Conservation (phyloP, 2,888 invertebrate genomes). For the Formica aserva region DNA sequence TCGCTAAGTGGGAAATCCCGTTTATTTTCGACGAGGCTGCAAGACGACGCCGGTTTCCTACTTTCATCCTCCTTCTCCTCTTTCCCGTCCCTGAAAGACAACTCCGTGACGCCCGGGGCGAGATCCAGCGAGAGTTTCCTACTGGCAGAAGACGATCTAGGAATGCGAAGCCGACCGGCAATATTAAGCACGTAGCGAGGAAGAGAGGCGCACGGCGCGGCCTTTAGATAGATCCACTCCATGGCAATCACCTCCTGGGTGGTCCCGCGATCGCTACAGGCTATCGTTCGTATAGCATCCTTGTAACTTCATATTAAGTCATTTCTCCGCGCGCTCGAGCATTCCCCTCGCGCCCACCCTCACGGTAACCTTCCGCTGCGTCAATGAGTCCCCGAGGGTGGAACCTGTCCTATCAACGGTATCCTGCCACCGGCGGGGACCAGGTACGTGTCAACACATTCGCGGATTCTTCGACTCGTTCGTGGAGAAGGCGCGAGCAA, state of each 20-base stretch:
- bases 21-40: conserved; percentile 9
- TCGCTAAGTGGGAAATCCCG: conserved; percentile 4
- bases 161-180: conserved; percentile 73
- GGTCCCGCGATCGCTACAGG: conserved; percentile 80
- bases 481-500: conserved; percentile 16
- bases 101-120: conserved; percentile 52
- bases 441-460: conserved; percentile 55
- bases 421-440: conserved; percentile 23
- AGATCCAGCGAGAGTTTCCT: conserved; percentile 64
- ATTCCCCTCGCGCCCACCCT: conserved; percentile 33
- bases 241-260: conserved; percentile 83
- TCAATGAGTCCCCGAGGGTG: conserved; percentile 67
- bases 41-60: neutral
- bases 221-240: conserved; percentile 77
- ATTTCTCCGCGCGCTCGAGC: conserved; percentile 64
- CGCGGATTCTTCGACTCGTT: conserved; percentile 18
- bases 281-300: conserved; percentile 65
- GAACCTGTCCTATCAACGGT: conserved; percentile 35
- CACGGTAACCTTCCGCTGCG: conserved; percentile 52
- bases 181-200: conserved; percentile 64
- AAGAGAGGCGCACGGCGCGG: conserved; percentile 56
- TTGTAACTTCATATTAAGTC: conserved; percentile 74
- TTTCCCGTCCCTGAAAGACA: conserved; percentile 43
- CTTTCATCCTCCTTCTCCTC: neutral
- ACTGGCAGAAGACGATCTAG: conserved; percentile 71